A percentile compares a stretch with the other conserved stretches of the same genome.
phyloP scores from a whole-genome alignment of 2,888 invertebrate genomes.

The Spialia ferax region DNA sequence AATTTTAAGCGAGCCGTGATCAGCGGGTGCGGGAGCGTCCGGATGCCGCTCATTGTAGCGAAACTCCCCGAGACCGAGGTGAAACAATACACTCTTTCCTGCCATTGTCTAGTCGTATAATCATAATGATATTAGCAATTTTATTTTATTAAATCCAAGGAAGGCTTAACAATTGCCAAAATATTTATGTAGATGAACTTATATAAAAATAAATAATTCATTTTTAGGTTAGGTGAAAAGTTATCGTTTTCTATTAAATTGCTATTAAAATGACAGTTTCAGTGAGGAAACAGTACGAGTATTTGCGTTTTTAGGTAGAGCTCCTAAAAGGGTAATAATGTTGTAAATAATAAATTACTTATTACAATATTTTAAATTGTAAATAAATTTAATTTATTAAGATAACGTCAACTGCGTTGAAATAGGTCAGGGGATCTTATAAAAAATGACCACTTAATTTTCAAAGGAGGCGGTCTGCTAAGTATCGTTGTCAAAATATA shows the following conservation, averaged over 20 bases:
- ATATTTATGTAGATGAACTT: too few species aligned
- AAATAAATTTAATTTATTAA: constrained; percentile 58
- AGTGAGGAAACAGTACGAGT: too few species aligned
- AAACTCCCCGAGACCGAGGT: constrained; percentile 79
- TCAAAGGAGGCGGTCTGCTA: constrained; percentile 80
- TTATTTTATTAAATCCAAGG: constrained; percentile 18
- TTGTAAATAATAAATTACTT: neutral
- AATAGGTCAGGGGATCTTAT: constrained; percentile 74
- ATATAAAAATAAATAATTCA: neutral
- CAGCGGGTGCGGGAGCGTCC: constrained; percentile 61
- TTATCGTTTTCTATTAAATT: neutral
- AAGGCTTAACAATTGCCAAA: constrained; percentile 23
- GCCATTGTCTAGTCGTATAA: constrained; percentile 70
- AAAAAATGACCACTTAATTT: constrained; percentile 71
- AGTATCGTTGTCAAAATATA: constrained; percentile 85
- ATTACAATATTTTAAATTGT: neutral
- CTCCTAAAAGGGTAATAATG: neutral
- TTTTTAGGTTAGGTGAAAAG: neutral
- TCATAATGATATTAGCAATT: constrained; percentile 46
- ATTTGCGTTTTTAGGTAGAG: too few species aligned
- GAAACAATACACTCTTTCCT: constrained; percentile 84
- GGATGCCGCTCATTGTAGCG: constrained; percentile 85
- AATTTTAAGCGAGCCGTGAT: constrained; percentile 10
- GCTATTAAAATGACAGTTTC: too few species aligned
- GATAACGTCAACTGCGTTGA: constrained; percentile 67